Base-by-base conservation (phyloP, 2,113 vertebrate species). In the Myxocyprinus asiaticus region DNA sequence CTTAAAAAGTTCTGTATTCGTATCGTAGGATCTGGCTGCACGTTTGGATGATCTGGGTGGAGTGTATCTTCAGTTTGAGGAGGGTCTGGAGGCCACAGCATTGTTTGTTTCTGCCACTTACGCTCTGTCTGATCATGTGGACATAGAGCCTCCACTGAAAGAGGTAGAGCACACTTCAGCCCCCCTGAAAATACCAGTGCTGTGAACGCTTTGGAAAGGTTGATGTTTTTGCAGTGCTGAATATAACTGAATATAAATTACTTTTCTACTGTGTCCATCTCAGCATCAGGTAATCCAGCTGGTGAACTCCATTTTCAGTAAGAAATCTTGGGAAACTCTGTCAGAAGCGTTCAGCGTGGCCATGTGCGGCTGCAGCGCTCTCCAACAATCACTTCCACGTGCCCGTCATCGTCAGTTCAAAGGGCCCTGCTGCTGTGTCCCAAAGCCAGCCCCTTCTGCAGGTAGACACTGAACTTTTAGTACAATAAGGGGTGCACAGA, bases 211-310 rank as follows among this genome's bases (percentile, higher is more conserved):
- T 33, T 33, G 22, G 22, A 33, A 33, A 33, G 1, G 22, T 33
- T 33, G 22, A n/a, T 14, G 55, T 53, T 7, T 69, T 53, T 69
- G 67, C 22, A 69, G 48, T 33, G 17, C 48, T 4, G 22, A 33
- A 3, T 33, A 33, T 33, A 8, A 45, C 65, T 67, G 7, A 8
- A 53, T 9, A 11, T 7, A 70, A 73, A 59, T 6, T 0, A 17
- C 58, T 4, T 3, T 44, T 56, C 3, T n/a, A 7, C 14, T 9
- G 4, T 50, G 1, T 17, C 9, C 42, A 15, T 75, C 22, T 70
- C 89, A 99, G 98, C 97, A 98, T 78, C 98, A 99, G 86, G 94
- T 98, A 61, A 95, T 98, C 87, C 98, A 98, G 92, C 80, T 99
- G 80, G 93, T 97, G 80, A 99, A 99, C 82, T 94, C 96, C 0